phyloP scores from a whole-genome alignment of 2,888 invertebrate species.

The Agrilus biguttatus region DNA sequence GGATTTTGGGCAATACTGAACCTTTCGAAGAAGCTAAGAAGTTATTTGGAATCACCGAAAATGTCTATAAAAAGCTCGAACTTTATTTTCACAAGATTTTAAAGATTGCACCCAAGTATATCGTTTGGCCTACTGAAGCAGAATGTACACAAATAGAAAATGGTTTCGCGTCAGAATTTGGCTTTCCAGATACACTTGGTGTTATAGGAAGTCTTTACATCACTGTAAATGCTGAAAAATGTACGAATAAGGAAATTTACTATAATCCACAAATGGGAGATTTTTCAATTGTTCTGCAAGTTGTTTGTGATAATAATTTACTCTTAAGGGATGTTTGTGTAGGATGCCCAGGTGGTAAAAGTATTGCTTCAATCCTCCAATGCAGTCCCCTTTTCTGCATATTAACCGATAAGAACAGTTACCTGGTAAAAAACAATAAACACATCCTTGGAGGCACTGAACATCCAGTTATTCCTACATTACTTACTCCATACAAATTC shows the following conservation, averaged over 20 bases:
- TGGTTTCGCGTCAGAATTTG: constrained; percentile 9
- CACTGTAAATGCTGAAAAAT: constrained; percentile 6
- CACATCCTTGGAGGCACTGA: constrained; percentile 14
- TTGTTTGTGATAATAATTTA: constrained; percentile 14
- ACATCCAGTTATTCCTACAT: constrained; percentile 13
- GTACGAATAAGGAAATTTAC: constrained; percentile 5
- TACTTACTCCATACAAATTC: constrained; percentile 13
- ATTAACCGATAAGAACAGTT: constrained; percentile 8
- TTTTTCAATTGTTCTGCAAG: constrained; percentile 14
- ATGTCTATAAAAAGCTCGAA: constrained; percentile 8
- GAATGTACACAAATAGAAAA: constrained; percentile 10
- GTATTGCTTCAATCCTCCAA: constrained; percentile 12
- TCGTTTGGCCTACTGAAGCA: constrained; percentile 11
- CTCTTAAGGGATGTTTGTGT: constrained; percentile 13
- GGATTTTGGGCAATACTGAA: constrained; percentile 13
- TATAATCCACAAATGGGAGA: constrained; percentile 11
- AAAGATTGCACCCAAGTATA: constrained; percentile 9
- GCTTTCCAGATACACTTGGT: constrained; percentile 13
- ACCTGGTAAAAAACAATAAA: constrained; percentile 9
- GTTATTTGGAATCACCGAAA: constrained; percentile 8
- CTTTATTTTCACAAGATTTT: constrained; percentile 11
- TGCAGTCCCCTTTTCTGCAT: constrained; percentile 11
- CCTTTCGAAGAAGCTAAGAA: constrained; percentile 10
- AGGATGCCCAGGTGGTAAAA: constrained; percentile 14
- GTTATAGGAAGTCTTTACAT: constrained; percentile 14